These are phyloP conservation scores for Anguilla megastoma DNA, from an alignment of 2,797 vertebrate species.

Conservation along the genomic window DNA sequence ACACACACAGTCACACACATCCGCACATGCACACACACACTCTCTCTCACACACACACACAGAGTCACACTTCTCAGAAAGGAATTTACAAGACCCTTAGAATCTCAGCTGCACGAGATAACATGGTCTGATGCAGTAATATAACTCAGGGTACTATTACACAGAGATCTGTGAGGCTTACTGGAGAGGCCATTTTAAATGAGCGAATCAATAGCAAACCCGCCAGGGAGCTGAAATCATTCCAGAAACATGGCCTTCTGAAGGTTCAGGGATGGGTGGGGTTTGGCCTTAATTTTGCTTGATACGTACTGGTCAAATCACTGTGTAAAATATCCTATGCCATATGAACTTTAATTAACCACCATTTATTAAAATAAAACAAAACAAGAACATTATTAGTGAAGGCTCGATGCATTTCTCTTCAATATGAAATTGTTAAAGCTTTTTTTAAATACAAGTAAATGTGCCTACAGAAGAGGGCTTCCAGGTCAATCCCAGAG, in stretches of 20 bases:
- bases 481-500: not conserved
- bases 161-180: slow-evolving; percentile 9
- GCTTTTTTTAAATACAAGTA: not conserved
- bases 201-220: slow-evolving; percentile 24
- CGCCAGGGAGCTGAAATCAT: not conserved
- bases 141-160: slow-evolving; percentile 10
- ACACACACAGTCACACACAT: not conserved
- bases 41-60: not conserved
- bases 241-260: not conserved
- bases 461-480: not conserved
- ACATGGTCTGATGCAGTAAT: not conserved
- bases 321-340: not conserved
- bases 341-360: not conserved
- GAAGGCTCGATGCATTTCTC: not conserved
- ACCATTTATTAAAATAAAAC: not conserved
- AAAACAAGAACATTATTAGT: not conserved
- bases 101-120: not conserved
- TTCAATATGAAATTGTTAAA: not conserved
- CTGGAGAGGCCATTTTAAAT: slow-evolving; percentile 23
- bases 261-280: not conserved
- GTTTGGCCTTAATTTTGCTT: not conserved
- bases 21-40: no score
- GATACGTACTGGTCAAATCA: not conserved
- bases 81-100: not conserved
- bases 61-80: not conserved